A percentile compares a stretch with the other conserved stretches of the same genome.
Evolutionary conservation across 1,140 invertebrate species (phyloP).

Genomic region (Paraescarpia echinospica): DNA sequence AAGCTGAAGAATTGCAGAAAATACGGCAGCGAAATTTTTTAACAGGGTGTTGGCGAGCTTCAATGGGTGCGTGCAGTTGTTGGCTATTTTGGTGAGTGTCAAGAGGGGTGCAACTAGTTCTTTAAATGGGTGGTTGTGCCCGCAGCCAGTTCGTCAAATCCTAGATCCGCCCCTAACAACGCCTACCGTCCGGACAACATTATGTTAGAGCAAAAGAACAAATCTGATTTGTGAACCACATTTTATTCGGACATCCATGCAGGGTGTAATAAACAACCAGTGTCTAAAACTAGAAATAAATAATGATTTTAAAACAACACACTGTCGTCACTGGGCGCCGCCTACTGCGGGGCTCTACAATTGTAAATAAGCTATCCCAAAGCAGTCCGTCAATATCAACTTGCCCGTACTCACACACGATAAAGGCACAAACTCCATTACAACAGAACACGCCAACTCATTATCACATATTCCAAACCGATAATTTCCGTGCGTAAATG

Average conservation of each 20-base stretch:
- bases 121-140: no score
- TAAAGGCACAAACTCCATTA: neutral
- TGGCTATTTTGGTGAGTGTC: no score
- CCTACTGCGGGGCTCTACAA: neutral
- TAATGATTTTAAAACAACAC: conserved; percentile 1
- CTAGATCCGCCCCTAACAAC: no score
- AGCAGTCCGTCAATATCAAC: neutral
- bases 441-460: neutral
- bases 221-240: neutral
- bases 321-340: neutral
- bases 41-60: no score
- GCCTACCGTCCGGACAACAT: no score
- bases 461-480: neutral
- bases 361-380: conserved; percentile 6
- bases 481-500: neutral
- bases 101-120: no score
- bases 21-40: no score
- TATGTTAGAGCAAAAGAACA: neutral
- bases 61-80: no score
- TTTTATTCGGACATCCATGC: conserved; percentile 1
- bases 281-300: conserved; percentile 6
- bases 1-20: no score
- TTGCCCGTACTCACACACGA: neutral
- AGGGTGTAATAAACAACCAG: conserved; percentile 1
- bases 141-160: no score